These are phyloP conservation scores for Tetrax tetrax DNA, from an alignment of 2,113 vertebrate species.

Conservation along the genomic window DNA sequence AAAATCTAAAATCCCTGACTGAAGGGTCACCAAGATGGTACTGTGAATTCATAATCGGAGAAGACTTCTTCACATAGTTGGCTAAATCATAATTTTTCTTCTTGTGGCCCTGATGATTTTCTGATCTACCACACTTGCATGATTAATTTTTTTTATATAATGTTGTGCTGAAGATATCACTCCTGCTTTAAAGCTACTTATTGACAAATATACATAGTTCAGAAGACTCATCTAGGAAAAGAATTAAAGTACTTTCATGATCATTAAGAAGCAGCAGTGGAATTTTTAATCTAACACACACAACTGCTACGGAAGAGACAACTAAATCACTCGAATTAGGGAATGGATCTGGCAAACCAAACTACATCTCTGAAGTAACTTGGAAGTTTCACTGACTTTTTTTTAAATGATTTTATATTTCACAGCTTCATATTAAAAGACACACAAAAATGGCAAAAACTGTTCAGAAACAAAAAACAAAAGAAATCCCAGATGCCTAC, in stretches of 20 bases:
- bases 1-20: not conserved
- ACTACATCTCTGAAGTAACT: not conserved
- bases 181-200: slow-evolving; percentile 35
- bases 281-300: not conserved
- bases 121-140: slow-evolving; percentile 30
- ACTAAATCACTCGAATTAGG: not conserved
- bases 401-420: not conserved
- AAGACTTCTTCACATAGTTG: not conserved
- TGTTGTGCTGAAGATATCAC: slow-evolving; percentile 35
- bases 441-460: not conserved
- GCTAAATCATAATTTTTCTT: not conserved
- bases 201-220: slow-evolving; percentile 36
- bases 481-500: not conserved
- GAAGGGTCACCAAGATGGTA: not conserved
- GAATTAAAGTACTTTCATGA: slow-evolving; percentile 9
- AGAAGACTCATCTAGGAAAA: slow-evolving; percentile 5
- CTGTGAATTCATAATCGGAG: not conserved
- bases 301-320: not conserved
- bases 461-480: not conserved
- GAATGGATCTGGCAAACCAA: not conserved
- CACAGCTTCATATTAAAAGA: not conserved
- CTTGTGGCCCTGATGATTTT: slow-evolving; percentile 8
- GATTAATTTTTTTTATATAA: slow-evolving; percentile 49
- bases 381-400: not conserved
- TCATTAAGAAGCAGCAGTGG: slow-evolving; percentile 5